Conservation (phyloP, 2,797 vertebrate genomes). For the Geotria australis region DNA sequence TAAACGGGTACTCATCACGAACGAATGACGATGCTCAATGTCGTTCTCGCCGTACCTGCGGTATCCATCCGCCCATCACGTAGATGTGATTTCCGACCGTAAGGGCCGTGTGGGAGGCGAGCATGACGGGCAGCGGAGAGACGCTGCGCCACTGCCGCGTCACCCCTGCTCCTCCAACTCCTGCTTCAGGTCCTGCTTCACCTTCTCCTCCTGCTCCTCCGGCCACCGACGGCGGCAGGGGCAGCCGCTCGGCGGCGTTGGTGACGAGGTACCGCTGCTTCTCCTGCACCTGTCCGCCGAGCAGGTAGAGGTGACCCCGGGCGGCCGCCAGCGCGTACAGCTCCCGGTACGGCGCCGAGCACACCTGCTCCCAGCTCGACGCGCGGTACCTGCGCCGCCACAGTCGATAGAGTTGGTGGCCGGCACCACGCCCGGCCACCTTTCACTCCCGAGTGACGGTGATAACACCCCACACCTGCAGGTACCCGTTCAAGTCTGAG, state of each 20-base stretch:
- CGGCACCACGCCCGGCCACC: no score
- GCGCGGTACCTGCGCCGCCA: no score
- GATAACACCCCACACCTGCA: no score
- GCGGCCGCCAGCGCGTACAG: slow-evolving; percentile 44
- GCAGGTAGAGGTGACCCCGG: slow-evolving; percentile 37
- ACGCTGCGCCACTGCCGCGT: slow-evolving; percentile 43
- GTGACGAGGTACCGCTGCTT: slow-evolving; percentile 65
- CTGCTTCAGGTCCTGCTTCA: no score
- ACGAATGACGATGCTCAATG: no score
- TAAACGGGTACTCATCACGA: no score
- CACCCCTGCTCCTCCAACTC: slow-evolving; percentile 11
- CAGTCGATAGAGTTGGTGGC: no score
- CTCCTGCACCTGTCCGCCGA: slow-evolving; percentile 75
- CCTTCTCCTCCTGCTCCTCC: no score
- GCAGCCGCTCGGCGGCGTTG: slow-evolving; percentile 59
- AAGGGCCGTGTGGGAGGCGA: slow-evolving; percentile 48
- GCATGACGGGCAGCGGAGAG: slow-evolving; percentile 39
- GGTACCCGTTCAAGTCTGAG: no score
- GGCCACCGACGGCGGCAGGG: slow-evolving; percentile 6
- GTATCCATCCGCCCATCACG: slow-evolving; percentile 67
- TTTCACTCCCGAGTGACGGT: no score
- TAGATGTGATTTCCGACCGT: slow-evolving; percentile 41
- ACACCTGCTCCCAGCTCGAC: slow-evolving; percentile 36
- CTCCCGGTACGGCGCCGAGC: slow-evolving; percentile 49
- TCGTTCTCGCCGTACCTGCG: slow-evolving; percentile 27